These are phyloP conservation scores for Melozone crissalis DNA, from an alignment of 2,113 vertebrate species.

Conservation along the genomic window DNA sequence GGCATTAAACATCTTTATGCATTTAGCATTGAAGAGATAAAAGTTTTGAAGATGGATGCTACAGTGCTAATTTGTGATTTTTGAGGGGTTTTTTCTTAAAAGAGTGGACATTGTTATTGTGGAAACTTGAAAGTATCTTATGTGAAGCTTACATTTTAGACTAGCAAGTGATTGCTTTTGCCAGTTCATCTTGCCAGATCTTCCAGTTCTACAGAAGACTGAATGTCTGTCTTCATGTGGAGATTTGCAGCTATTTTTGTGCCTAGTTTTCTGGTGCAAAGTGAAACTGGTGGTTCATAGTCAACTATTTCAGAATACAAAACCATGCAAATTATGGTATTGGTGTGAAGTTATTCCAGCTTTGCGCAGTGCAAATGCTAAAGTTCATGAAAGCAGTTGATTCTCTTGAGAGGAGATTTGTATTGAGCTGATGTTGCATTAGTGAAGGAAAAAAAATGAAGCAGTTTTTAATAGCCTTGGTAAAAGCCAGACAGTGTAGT, in stretches of 20 bases:
- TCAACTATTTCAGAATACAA: not conserved
- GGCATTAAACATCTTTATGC: not conserved
- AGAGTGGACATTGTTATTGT: not conserved
- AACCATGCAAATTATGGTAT: not conserved
- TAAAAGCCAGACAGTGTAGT: not conserved
- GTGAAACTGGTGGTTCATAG: not conserved
- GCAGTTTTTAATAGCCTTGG: not conserved
- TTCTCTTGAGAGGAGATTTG: not conserved
- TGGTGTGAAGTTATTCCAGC: conserved; percentile 21
- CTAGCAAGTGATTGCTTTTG: not conserved
- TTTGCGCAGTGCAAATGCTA: conserved; percentile 15
- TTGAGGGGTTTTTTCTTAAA: not conserved
- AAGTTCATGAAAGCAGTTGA: not conserved
- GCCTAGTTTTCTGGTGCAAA: not conserved
- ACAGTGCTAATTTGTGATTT: not conserved
- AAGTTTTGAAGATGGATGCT: not conserved
- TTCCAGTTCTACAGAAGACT: not conserved
- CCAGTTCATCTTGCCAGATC: not conserved
- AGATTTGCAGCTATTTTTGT: not conserved
- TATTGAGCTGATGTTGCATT: not conserved
- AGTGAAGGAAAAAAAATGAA: not conserved
- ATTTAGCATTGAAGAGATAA: not conserved
- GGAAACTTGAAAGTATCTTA: not conserved
- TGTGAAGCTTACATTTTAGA: not conserved
- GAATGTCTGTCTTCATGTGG: not conserved